phyloP scores from a whole-genome alignment of 1,140 invertebrate genomes.

The Drosophila carrolli region DNA sequence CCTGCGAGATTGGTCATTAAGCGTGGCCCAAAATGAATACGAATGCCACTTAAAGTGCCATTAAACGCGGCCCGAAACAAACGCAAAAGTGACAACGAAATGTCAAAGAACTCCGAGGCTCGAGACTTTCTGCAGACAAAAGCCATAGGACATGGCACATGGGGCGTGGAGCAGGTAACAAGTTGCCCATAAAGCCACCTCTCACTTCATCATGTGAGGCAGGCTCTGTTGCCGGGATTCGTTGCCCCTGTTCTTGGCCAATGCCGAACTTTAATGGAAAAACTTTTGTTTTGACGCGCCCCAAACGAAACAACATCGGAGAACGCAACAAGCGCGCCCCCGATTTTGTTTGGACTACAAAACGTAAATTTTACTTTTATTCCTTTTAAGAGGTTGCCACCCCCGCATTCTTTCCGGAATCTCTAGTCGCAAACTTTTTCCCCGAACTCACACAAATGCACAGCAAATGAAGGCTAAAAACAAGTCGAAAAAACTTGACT shows the following conservation, averaged over 20 bases:
- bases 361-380: slow-evolving; percentile 72
- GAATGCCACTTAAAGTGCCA: slow-evolving; percentile 65
- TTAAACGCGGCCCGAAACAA: slow-evolving; percentile 53
- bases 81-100: slow-evolving; percentile 53
- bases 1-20: slow-evolving; percentile 43
- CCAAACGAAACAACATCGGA: slow-evolving; percentile 30
- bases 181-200: slow-evolving; percentile 67
- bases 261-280: slow-evolving; percentile 78
- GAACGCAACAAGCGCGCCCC: slow-evolving; percentile 54
- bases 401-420: background rate
- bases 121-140: slow-evolving; percentile 40
- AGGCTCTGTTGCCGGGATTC: slow-evolving; percentile 9
- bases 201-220: slow-evolving; percentile 45
- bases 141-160: slow-evolving; percentile 34
- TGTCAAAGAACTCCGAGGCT: slow-evolving; percentile 53
- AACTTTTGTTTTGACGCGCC: slow-evolving; percentile 79
- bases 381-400: slow-evolving; percentile 43
- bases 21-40: slow-evolving; percentile 62
- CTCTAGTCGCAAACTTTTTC: slow-evolving; percentile 34
- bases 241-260: slow-evolving; percentile 29
- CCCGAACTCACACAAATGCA: slow-evolving; percentile 29
- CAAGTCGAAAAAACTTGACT: slow-evolving; percentile 3
- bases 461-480: slow-evolving; percentile 30
- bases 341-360: slow-evolving; percentile 57
- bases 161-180: slow-evolving; percentile 63